Base-by-base conservation (phyloP, 2,888 invertebrate species). In the Eubasilissa splendida region DNA sequence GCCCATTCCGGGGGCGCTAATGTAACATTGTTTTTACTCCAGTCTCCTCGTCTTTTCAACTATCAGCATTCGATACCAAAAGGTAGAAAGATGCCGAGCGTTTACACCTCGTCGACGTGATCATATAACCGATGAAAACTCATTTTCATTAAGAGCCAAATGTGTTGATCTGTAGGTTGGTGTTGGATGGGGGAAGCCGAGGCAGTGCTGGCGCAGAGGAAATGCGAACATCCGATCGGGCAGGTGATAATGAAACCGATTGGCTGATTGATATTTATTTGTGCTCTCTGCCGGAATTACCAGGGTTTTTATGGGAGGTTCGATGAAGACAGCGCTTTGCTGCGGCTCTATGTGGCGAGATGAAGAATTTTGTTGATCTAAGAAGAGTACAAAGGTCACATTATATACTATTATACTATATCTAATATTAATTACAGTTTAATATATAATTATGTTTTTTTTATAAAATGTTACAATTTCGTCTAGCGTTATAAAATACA, bases 181-280 rank as follows among this genome's bases (percentile, higher is more conserved):
- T 77, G 63, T 73, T 81, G 80, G 81, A 82, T 84, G 84, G 80
- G 70, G 81, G 83, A 75, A 50, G 85, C 33, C 10, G 12, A 42
- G n/a, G 65, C 54, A 53, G n/a, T 14, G 14, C 33, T 14, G 66
- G 56, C 56, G 71, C 56, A 73, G 50, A 85, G 85, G 85, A 85
- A 85, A 85, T 85, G 85, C 85, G 81, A 76, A 78, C 80, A 80
- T 82, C 77, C 76, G 83, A 83, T 83, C 82, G 58, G 75, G 81
- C 82, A 84, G 84, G 84, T 84, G 84, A 82, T 84, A 84, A 84
- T 84, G 84, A 84, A 84, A 84, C 84, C 82, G 77, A 80, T 80
- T 68, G 82, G 76, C 81, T 84, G 84, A 84, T 84, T 84, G 84
- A 84, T 84, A 84, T 84, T 84, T 84, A 84, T 84, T 82, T 81